Evolutionary conservation across 2,888 invertebrate genomes (phyloP).

Genomic region (Frankliniella intonsa): DNA sequence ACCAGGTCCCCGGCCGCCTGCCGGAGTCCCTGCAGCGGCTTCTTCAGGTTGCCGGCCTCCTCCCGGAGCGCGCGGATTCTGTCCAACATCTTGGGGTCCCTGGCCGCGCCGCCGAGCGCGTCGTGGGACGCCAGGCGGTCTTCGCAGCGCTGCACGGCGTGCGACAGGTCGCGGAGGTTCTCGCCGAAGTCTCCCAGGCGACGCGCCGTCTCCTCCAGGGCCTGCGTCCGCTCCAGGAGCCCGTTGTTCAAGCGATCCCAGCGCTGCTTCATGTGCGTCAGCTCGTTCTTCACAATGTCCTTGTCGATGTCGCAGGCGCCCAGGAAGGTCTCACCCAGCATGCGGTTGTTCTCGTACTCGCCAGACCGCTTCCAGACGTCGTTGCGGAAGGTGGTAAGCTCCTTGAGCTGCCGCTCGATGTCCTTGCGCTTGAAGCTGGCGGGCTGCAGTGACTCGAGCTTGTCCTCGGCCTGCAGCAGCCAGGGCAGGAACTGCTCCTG

Average conservation of each 20-base stretch:
- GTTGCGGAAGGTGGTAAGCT: slow-evolving; percentile 82
- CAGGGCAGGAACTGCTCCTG: slow-evolving; percentile 83
- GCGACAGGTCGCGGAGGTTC: slow-evolving; percentile 75
- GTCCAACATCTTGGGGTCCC: slow-evolving; percentile 78
- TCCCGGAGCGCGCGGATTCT: slow-evolving; percentile 71
- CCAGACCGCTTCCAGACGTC: slow-evolving; percentile 92
- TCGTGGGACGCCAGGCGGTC: slow-evolving; percentile 74
- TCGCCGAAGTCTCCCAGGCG: slow-evolving; percentile 81
- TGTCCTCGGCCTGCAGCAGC: slow-evolving; percentile 81
- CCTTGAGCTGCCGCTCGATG: slow-evolving; percentile 80
- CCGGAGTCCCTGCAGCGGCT: slow-evolving; percentile 63
- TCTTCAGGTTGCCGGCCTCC: slow-evolving; percentile 71
- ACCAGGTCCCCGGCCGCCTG: slow-evolving; percentile 72
- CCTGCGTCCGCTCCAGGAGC: slow-evolving; percentile 68
- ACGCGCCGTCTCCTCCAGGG: slow-evolving; percentile 75
- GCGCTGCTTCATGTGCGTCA: slow-evolving; percentile 74
- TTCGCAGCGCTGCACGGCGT: slow-evolving; percentile 80
- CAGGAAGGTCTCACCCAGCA: slow-evolving; percentile 82
- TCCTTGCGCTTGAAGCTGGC: slow-evolving; percentile 78
- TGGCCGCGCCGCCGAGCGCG: slow-evolving; percentile 66
- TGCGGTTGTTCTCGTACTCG: slow-evolving; percentile 84
- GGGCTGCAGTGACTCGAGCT: slow-evolving; percentile 70
- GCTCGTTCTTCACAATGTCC: slow-evolving; percentile 77
- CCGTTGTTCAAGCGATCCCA: slow-evolving; percentile 91
- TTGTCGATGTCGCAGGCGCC: slow-evolving; percentile 86